phyloP scores from a whole-genome alignment of 2,888 invertebrate species.

The Drosophila meridionalis region DNA sequence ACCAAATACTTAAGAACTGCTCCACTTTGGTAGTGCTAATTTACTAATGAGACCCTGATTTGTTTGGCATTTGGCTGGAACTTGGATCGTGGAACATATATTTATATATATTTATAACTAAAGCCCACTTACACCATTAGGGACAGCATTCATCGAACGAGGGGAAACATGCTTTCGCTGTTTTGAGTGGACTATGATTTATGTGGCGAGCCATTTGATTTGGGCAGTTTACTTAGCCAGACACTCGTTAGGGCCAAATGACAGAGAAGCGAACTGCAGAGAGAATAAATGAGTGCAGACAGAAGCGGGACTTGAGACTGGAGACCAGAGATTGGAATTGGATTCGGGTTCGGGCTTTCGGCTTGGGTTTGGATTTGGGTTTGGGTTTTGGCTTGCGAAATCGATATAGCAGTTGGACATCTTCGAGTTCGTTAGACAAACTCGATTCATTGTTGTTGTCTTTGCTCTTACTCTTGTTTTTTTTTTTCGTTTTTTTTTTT shows the following conservation, averaged over 20 bases:
- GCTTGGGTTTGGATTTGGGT: conserved; percentile 26
- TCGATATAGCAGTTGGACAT: conserved; percentile 66
- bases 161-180: conserved; percentile 37
- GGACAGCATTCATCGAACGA: conserved; percentile 29
- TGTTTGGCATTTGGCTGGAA: conserved; percentile 52
- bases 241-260: conserved; percentile 44
- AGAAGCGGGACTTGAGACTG: conserved; percentile 55
- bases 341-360: conserved; percentile 23
- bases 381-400: conserved; percentile 59
- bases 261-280: conserved; percentile 27
- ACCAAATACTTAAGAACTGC: conserved; percentile 3
- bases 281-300: conserved; percentile 64
- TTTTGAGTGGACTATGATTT: conserved; percentile 53
- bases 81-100: conserved; percentile 34
- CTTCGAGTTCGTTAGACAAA: conserved; percentile 63
- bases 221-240: conserved; percentile 52
- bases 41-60: conserved; percentile 82
- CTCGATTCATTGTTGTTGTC: conserved; percentile 33
- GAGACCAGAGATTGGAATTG: conserved; percentile 44
- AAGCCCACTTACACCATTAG: neutral
- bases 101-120: conserved; percentile 7
- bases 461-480: conserved; percentile 38
- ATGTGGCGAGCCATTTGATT: conserved; percentile 55
- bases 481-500: conserved; percentile 42
- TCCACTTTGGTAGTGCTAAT: conserved; percentile 69